Evolutionary conservation across 2,113 vertebrate genomes (phyloP).

Genomic region (Zonotrichia leucophrys): DNA sequence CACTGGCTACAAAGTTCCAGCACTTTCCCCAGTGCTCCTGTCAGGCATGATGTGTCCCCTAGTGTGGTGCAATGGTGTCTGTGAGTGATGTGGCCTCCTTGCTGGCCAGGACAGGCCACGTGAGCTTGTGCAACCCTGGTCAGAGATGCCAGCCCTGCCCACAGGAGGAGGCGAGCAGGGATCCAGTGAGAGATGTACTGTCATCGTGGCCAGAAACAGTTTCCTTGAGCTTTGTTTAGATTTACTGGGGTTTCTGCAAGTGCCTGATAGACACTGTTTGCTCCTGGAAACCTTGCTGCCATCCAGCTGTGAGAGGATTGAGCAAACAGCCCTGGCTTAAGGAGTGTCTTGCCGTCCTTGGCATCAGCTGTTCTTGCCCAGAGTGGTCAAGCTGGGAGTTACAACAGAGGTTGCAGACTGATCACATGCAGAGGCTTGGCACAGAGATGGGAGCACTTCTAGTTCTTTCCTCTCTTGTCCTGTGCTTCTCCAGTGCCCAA

Average conservation of each 20-base stretch:
- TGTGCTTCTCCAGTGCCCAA: neutral
- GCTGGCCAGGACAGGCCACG: fast-evolving
- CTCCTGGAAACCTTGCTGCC: neutral
- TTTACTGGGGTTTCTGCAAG: neutral
- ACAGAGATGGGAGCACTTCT: neutral
- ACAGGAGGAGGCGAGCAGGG: fast-evolving
- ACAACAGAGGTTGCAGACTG: neutral
- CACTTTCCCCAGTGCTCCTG: neutral
- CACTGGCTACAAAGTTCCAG: neutral
- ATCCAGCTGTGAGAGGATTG: neutral
- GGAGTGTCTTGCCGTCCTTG: fast-evolving
- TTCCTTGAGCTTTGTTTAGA: neutral
- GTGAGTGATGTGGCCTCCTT: neutral
- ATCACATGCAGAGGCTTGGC: neutral
- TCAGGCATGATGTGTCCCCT: neutral
- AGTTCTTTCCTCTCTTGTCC: neutral
- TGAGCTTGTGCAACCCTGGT: neutral
- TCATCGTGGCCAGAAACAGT: neutral
- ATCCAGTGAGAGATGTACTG: neutral
- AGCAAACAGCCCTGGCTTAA: neutral
- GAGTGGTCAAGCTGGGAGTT: neutral
- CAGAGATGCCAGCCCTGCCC: neutral
- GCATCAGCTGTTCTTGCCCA: fast-evolving
- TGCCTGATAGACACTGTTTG: neutral
- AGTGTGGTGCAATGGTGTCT: fast-evolving